These are phyloP conservation scores for Distichodus sexfasciatus DNA, from an alignment of 2,797 vertebrate genomes.

Conservation along the genomic window DNA sequence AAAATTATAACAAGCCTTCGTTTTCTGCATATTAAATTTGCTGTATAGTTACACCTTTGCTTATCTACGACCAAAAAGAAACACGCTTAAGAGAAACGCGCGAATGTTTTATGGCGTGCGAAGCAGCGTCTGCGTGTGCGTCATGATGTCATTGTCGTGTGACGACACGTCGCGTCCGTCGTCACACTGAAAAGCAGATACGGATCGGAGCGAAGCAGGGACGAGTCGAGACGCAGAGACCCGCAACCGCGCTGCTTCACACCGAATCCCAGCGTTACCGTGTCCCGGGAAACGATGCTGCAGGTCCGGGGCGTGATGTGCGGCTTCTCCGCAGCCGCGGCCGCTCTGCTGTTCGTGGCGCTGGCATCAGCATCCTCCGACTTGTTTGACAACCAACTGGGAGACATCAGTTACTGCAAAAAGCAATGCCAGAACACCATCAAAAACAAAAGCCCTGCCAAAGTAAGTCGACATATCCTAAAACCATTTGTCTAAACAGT, in stretches of 20 bases:
- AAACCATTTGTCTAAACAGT: too few relatives aligned
- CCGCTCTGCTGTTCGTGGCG: conserved; percentile 69
- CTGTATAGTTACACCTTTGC: background rate
- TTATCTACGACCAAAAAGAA: conserved; percentile 28
- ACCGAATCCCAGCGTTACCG: conserved; percentile 43
- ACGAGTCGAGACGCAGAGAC: conserved; percentile 76
- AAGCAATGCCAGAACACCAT: conserved; percentile 83
- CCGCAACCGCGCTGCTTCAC: conserved; percentile 66
- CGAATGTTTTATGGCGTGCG: too few relatives aligned
- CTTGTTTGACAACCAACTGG: conserved; percentile 85
- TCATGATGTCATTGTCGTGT: conserved; percentile 63
- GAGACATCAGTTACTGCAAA: conserved; percentile 89
- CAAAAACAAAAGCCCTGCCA: conserved; percentile 75
- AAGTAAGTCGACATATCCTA: too few relatives aligned
- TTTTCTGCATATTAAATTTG: background rate
- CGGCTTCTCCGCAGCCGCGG: conserved; percentile 65
- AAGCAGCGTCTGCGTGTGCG: conserved; percentile 51
- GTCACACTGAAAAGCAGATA: conserved; percentile 55
- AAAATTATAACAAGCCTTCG: too few relatives aligned
- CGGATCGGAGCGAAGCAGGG: conserved; percentile 63
- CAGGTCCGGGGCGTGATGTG: conserved; percentile 65
- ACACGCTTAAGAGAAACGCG: too few relatives aligned
- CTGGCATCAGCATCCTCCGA: conserved; percentile 72
- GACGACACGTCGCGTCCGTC: conserved; percentile 62
- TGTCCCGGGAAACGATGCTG: conserved; percentile 61